phyloP scores from a whole-genome alignment of 2,797 vertebrate genomes.

The Coregonus sp. region DNA sequence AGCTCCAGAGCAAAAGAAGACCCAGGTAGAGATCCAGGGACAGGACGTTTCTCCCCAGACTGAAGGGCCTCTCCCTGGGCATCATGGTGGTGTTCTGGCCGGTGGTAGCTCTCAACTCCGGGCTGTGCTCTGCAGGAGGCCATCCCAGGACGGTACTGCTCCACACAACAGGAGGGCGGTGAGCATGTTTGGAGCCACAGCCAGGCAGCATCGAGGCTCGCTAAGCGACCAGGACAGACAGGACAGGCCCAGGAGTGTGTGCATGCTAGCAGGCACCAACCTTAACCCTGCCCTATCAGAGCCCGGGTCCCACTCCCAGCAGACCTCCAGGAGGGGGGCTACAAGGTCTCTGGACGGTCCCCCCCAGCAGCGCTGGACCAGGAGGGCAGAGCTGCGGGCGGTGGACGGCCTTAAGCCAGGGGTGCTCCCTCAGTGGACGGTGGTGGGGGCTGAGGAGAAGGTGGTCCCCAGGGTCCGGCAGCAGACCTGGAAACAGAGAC shows the following conservation, averaged over 20 bases:
- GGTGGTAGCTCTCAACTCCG: conserved; percentile 59
- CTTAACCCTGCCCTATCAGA: conserved; percentile 40
- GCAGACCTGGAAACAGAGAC: conserved; percentile 70
- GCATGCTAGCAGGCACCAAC: conserved; percentile 66
- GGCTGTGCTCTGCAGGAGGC: conserved; percentile 67
- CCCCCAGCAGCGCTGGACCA: conserved; percentile 67
- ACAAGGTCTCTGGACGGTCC: conserved; percentile 56
- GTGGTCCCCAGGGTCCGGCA: conserved; percentile 54
- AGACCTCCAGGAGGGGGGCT: conserved; percentile 47
- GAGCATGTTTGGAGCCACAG: conserved; percentile 78
- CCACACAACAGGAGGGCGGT: conserved; percentile 58
- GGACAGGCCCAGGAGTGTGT: conserved; percentile 73
- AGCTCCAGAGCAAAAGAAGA: conserved; percentile 16
- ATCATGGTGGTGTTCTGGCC: conserved; percentile 44
- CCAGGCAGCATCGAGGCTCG: conserved; percentile 56
- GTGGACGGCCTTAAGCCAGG: conserved; percentile 67
- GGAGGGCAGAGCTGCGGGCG: conserved; percentile 69
- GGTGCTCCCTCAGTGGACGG: conserved; percentile 43
- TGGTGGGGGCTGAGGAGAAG: conserved; percentile 35
- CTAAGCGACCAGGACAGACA: conserved; percentile 63
- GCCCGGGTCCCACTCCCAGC: conserved; percentile 25
- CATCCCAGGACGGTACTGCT: conserved; percentile 48
- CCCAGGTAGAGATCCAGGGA: conserved; percentile 23
- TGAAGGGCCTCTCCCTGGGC: conserved; percentile 37
- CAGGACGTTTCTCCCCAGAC: conserved; percentile 32